These are phyloP conservation scores for Lepisosteus osseus DNA, from an alignment of 2,113 vertebrate species.

Conservation along the genomic window DNA sequence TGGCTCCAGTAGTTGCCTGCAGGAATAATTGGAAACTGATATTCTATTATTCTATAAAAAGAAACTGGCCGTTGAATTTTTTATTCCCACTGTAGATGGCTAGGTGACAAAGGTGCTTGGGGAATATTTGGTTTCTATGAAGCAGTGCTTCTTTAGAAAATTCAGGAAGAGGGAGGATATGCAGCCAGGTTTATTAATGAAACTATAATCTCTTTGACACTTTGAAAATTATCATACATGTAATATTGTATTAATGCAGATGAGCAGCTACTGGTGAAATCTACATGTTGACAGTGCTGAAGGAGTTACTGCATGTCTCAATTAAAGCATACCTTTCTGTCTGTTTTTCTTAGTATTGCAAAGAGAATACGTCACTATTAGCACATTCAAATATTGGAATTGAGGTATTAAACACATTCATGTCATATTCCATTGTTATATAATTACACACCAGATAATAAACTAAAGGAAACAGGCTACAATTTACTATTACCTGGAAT, in stretches of 20 bases:
- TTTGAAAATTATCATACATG: not conserved
- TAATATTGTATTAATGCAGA: not conserved
- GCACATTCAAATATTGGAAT: no score
- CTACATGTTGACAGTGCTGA: not conserved
- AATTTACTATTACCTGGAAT: no score
- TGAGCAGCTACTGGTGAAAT: not conserved
- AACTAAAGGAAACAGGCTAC: no score
- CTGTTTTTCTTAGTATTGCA: no score
- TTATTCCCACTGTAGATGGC: constrained; percentile 24
- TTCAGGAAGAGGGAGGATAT: not conserved
- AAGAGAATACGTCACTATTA: no score
- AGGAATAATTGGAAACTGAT: constrained; percentile 37
- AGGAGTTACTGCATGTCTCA: not conserved
- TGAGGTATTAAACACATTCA: no score
- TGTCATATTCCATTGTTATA: no score
- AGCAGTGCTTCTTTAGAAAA: not conserved
- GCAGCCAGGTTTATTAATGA: constrained; percentile 20
- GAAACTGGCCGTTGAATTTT: constrained; percentile 44
- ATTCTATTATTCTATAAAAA: constrained; percentile 47
- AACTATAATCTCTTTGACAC: not conserved
- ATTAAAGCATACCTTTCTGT: not conserved
- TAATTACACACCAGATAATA: no score
- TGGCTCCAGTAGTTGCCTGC: constrained; percentile 26
- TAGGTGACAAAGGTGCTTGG: constrained; percentile 29
- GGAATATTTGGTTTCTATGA: no score